phyloP scores from a whole-genome alignment of 2,797 vertebrate species.

The Knipowitschia caucasica region DNA sequence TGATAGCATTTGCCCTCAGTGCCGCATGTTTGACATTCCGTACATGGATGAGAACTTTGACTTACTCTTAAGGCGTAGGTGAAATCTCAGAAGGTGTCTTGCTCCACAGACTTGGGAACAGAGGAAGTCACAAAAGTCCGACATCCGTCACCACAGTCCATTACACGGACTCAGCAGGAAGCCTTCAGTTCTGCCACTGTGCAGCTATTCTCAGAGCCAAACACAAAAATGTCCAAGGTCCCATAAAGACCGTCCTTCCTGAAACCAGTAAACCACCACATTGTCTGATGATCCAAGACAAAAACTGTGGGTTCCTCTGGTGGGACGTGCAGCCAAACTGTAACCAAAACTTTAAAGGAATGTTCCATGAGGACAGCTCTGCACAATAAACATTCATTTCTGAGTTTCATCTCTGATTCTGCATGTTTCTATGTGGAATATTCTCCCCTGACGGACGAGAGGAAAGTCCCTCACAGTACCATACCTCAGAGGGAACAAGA shows the following conservation, averaged over 20 bases:
- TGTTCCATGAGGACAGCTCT: slow-evolving; percentile 43
- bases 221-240: slow-evolving; percentile 35
- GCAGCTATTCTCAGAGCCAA: slow-evolving; percentile 31
- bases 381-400: slow-evolving; percentile 48
- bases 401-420: slow-evolving; percentile 11
- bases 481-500: no score
- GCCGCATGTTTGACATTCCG: no score
- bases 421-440: no score
- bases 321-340: slow-evolving; percentile 42
- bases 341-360: slow-evolving; percentile 35
- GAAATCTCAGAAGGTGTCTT: slow-evolving; percentile 42
- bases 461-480: no score
- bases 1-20: no score
- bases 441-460: no score
- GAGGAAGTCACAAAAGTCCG: slow-evolving; percentile 61
- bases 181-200: slow-evolving; percentile 31
- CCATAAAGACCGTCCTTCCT: slow-evolving; percentile 46
- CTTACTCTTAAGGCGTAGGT: slow-evolving; percentile 4
- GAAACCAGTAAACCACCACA: slow-evolving; percentile 23
- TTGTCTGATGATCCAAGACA: slow-evolving; percentile 22
- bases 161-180: slow-evolving; percentile 55
- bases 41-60: slow-evolving; percentile 33
- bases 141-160: slow-evolving; percentile 40
- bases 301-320: slow-evolving; percentile 27
- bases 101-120: slow-evolving; percentile 54